Conservation (phyloP, 2,888 invertebrate species). For the Ichneumoninae sp. region DNA sequence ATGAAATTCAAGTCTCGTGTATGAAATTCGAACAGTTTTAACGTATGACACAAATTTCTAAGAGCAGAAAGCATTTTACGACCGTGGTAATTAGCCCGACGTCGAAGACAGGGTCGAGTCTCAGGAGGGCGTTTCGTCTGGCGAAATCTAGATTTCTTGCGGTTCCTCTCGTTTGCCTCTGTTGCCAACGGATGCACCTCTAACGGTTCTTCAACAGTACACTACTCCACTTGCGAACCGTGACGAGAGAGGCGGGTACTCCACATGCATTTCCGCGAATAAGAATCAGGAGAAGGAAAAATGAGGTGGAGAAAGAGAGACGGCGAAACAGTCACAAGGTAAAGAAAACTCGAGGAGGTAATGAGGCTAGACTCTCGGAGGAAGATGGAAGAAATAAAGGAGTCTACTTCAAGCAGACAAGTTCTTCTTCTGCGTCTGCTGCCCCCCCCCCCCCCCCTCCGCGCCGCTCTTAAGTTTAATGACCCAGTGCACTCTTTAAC, state of each 20-base stretch:
- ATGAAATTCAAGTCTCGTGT: no score
- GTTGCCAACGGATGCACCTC: conserved; percentile 53
- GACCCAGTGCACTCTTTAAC: conserved; percentile 58
- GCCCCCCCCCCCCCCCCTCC: not conserved
- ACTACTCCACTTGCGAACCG: conserved; percentile 13
- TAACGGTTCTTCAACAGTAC: conserved; percentile 51
- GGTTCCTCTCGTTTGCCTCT: conserved; percentile 24
- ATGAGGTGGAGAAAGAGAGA: not conserved
- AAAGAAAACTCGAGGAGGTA: conserved; percentile 46
- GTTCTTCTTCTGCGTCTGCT: not conserved
- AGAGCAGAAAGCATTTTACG: not conserved
- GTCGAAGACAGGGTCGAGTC: not conserved
- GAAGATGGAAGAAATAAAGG: conserved; percentile 23
- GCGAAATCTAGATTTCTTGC: conserved; percentile 48
- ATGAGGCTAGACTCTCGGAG: conserved; percentile 56
- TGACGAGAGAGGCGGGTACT: conserved; percentile 10
- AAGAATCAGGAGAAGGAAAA: conserved; percentile 30
- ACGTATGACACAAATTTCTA: not conserved
- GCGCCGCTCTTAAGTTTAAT: conserved; percentile 47
- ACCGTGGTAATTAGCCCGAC: conserved; percentile 11
- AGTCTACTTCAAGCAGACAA: not conserved
- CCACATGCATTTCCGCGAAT: conserved; percentile 39
- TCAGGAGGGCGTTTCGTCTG: conserved; percentile 18
- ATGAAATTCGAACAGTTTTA: not conserved
- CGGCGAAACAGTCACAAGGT: conserved; percentile 26